Percentiles rank a stretch among this genome's conserved stretches.
phyloP scores from a whole-genome alignment of 2,888 invertebrate species.

The Drosophila neotestacea region DNA sequence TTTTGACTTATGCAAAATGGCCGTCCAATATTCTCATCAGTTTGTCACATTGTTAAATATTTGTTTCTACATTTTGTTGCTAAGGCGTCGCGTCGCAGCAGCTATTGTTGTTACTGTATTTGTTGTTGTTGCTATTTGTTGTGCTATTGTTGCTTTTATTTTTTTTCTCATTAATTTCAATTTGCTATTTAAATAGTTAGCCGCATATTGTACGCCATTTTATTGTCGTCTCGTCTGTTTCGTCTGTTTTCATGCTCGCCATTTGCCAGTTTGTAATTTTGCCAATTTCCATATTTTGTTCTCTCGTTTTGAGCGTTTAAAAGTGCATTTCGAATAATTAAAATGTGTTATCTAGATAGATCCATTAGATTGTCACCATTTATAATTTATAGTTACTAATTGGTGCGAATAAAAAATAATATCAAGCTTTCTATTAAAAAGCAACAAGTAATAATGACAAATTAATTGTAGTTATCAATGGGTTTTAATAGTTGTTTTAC shows the following conservation, averaged over 20 bases:
- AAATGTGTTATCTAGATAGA: conserved; percentile 5
- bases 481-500: background rate
- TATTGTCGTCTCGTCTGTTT: conserved; percentile 42
- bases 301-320: conserved; percentile 10
- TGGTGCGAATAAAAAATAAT: conserved; percentile 23
- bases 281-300: conserved; percentile 1
- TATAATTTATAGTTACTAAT: conserved; percentile 29
- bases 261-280: conserved; percentile 11
- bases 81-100: conserved; percentile 34
- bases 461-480: conserved; percentile 5
- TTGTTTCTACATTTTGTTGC: conserved; percentile 47
- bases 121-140: conserved; percentile 5
- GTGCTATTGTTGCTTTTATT: conserved; percentile 17
- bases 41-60: conserved; percentile 42
- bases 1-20: conserved; percentile 49
- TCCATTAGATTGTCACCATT: conserved; percentile 9
- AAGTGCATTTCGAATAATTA: conserved; percentile 16
- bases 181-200: conserved; percentile 56
- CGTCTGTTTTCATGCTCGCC: conserved; percentile 8
- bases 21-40: conserved; percentile 27
- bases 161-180: conserved; percentile 59
- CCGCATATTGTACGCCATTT: conserved; percentile 37
- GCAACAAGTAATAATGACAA: background rate
- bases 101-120: conserved; percentile 21
- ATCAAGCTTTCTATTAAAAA: conserved; percentile 9